Conservation (phyloP, 2,888 invertebrate species). For the Amiota mariae region DNA sequence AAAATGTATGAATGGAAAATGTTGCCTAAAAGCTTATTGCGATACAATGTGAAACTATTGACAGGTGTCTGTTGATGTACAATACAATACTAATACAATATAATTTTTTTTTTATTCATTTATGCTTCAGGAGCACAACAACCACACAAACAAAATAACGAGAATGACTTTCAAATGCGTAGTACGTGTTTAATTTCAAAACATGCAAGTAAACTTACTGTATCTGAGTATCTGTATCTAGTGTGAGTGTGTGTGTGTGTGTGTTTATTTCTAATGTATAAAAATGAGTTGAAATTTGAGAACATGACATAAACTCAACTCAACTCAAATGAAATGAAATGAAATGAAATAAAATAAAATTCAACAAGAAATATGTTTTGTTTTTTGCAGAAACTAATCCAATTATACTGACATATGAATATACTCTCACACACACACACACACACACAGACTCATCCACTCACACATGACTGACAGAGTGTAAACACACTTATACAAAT, state of each 20-base stretch:
- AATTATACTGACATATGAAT: conserved; percentile 7
- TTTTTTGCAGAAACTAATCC: conserved; percentile 2
- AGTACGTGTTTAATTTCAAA: conserved; percentile 12
- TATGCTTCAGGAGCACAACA: neutral
- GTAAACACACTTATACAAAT: neutral
- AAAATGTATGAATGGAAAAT: neutral
- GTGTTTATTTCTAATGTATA: neutral
- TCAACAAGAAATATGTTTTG: conserved; percentile 5
- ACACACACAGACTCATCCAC: neutral
- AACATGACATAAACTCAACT: neutral
- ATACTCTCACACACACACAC: neutral
- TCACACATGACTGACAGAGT: neutral
- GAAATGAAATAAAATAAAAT: conserved; percentile 11
- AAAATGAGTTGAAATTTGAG: conserved; percentile 17
- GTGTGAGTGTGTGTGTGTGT: too few relatives aligned
- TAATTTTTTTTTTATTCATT: neutral
- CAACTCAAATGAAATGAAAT: neutral
- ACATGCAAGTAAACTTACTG: neutral
- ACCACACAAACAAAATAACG: neutral
- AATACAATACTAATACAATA: too few relatives aligned
- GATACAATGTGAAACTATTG: conserved; percentile 18
- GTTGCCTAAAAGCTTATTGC: conserved; percentile 20
- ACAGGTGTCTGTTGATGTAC: conserved; percentile 19
- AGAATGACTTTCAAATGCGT: neutral
- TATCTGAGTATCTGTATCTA: too few relatives aligned